These are phyloP conservation scores for Zophobas atratus DNA, from an alignment of 1,140 invertebrate genomes.

Conservation along the genomic window DNA sequence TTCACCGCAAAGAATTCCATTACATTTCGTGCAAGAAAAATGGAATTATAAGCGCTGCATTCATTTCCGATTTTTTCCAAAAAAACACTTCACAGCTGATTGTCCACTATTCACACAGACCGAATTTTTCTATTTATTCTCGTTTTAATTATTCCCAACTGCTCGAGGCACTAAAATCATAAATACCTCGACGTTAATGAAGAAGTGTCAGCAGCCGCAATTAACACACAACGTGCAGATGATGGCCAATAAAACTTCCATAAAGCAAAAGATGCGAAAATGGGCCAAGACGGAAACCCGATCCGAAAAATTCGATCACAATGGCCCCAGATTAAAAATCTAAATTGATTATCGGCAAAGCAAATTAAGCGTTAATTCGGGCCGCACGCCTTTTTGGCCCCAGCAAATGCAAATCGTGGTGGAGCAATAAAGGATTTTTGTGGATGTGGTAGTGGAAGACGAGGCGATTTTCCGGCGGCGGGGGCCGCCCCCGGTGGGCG, in stretches of 20 bases:
- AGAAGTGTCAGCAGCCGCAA: slow-evolving; percentile 20
- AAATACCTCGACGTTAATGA: slow-evolving; percentile 33
- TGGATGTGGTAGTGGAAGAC: neutral
- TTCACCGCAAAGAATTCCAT: slow-evolving; percentile 22
- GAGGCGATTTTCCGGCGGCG: neutral
- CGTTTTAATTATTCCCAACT: slow-evolving; percentile 31
- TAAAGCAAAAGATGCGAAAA: slow-evolving; percentile 11
- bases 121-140: slow-evolving; percentile 14
- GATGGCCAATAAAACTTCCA: slow-evolving; percentile 27
- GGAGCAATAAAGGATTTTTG: slow-evolving; percentile 7
- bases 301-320: slow-evolving; percentile 45
- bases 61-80: slow-evolving; percentile 13
- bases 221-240: slow-evolving; percentile 39
- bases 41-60: slow-evolving; percentile 15
- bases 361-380: slow-evolving; percentile 15
- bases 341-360: slow-evolving; percentile 44
- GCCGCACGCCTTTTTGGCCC: neutral
- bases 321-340: slow-evolving; percentile 38
- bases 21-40: slow-evolving; percentile 31
- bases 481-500: neutral
- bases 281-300: slow-evolving; percentile 27
- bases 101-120: neutral
- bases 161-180: slow-evolving; percentile 24
- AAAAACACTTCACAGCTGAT: slow-evolving; percentile 27
- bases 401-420: slow-evolving; percentile 11